These are phyloP conservation scores for Protomyctophum bolini DNA, from an alignment of 2,113 vertebrate species.

Conservation along the genomic window DNA sequence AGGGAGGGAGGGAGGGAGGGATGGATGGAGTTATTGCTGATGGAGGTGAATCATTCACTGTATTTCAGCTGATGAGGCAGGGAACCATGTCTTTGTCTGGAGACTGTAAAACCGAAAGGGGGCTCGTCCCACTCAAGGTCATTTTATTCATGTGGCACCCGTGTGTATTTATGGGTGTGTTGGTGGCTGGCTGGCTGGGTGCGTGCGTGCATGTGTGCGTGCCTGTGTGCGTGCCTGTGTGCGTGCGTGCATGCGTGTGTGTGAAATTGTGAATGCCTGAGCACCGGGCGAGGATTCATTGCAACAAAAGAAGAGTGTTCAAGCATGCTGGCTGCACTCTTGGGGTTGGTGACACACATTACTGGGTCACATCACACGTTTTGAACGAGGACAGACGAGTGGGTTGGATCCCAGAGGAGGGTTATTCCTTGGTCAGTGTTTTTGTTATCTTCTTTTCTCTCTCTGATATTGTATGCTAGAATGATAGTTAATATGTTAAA, in stretches of 20 bases:
- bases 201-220: neutral
- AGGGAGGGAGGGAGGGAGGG: slow-evolving; percentile 37
- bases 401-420: neutral
- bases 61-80: slow-evolving; percentile 51
- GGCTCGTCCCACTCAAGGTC: slow-evolving; percentile 66
- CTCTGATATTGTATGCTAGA: no score
- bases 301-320: neutral
- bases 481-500: no score
- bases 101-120: slow-evolving; percentile 40
- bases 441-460: neutral
- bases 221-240: neutral
- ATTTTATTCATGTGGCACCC: slow-evolving; percentile 34
- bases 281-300: neutral
- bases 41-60: slow-evolving; percentile 47
- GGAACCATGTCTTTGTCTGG: slow-evolving; percentile 69
- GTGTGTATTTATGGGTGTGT: slow-evolving; percentile 15
- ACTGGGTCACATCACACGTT: neutral
- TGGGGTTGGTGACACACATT: neutral
- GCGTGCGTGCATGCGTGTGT: neutral
- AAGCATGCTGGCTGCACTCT: neutral
- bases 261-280: neutral
- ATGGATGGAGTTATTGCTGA: slow-evolving; percentile 5
- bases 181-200: neutral
- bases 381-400: neutral
- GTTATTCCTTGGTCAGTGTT: neutral